Base-by-base conservation (phyloP, 2,888 invertebrate genomes). In the Rhingia rostrata region DNA sequence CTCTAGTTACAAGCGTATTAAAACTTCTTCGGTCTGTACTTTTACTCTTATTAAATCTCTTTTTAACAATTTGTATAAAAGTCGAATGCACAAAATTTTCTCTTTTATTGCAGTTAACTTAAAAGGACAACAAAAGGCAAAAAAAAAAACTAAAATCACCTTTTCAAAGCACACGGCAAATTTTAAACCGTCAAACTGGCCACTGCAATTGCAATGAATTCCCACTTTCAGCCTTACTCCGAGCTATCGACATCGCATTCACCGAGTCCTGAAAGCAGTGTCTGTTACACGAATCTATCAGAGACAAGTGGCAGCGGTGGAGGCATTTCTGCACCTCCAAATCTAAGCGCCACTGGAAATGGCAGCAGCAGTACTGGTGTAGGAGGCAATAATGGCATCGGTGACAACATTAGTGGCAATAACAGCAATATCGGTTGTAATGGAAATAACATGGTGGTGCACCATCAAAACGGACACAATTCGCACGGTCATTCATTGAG, bases 141-240 rank as follows among this genome's bases (percentile, higher is more conserved):
- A 30, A 56, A 7, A n/a, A n/a, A 22, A 4, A 51, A 10, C 7
- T 1, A 32, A 58, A 43, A n/a, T 47, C 0, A 33, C 30, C 6
- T 32, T 53, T 33, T 7, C 41, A 47, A 12, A 47, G 30, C 69
- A 30, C 54, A 60, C 43, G 33, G 72, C 22, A 22, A 6, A 61
- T 32, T 7, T 30, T 37, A 69, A 80, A 49, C 81, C 81, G 69
- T 86, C 96, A 96, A 96, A 94, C 96, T 96, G 96, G 96, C 96
- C 93, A 95, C 95, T 94, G 95, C 95, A 93, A 92, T 94, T 89
- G 95, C 95, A 93, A 96, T 96, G 96, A 96, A 96, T 95, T 95
- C 96, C 93, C 95, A 95, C 93, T 96, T 95, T 94, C 95, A 95
- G 93, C 94, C 95, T 92, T 95, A 95, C 93, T 93, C 94, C 92